These are phyloP conservation scores for Zalophus californianus DNA, from an alignment of 2,797 vertebrate species.

Conservation along the genomic window DNA sequence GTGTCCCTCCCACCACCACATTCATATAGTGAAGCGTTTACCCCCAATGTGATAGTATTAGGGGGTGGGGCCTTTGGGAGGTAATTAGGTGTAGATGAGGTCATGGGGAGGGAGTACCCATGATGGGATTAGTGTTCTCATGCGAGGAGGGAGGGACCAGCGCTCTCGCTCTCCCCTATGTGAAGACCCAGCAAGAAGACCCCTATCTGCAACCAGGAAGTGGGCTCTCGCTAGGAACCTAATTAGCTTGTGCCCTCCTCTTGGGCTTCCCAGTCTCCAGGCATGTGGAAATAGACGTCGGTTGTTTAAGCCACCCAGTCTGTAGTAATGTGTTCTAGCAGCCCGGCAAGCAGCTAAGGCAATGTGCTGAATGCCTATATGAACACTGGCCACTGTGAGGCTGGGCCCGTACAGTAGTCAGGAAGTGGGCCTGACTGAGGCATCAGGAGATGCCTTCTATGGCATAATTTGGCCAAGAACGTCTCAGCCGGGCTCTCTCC, in stretches of 20 bases:
- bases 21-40: neutral
- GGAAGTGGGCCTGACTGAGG: neutral
- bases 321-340: neutral
- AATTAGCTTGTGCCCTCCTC: neutral
- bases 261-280: neutral
- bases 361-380: neutral
- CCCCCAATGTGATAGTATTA: neutral
- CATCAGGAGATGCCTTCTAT: neutral
- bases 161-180: neutral
- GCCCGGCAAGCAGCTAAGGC: neutral
- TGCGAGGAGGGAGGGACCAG: neutral
- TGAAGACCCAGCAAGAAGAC: neutral
- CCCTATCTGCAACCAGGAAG: neutral
- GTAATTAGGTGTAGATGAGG: neutral
- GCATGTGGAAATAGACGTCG: neutral
- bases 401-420: neutral
- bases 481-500: neutral
- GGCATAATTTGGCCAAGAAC: slow-evolving; percentile 32
- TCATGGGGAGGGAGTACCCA: neutral
- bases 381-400: neutral
- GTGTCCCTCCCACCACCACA: neutral
- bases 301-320: neutral
- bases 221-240: neutral
- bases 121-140: neutral
- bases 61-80: neutral